Base-by-base conservation (phyloP, 2,113 vertebrate genomes). In the Stercorarius parasiticus region DNA sequence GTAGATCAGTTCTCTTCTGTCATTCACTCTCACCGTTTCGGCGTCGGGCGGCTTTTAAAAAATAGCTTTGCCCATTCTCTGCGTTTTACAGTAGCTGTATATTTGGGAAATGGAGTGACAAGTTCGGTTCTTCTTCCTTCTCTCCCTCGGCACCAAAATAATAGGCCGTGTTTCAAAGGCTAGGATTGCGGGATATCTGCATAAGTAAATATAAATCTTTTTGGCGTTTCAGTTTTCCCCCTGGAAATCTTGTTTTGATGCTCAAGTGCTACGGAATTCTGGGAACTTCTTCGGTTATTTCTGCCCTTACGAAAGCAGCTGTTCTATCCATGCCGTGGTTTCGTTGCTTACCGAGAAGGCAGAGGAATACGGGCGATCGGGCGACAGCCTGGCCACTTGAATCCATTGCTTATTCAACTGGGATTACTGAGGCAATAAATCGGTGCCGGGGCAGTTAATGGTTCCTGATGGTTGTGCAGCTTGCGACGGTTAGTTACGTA, bases 161-260 rank as follows among this genome's bases (percentile, higher is more conserved):
- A 80, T 36, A 71, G 85, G 42, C 85, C 19, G 7, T 86, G 59
- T 97, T 97, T 93, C 78, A 94, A 80, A 90, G 76, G 59, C 80
- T 82, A 55, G 88, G 82, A 74, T 76, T 64, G n/a, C 72, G 86
- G 90, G 92, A 56, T 95, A 94, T 96, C 93, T 97, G 45, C 93
- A 78, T 97, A 90, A 94, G 80, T 72, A 93, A 93, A 91, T 84
- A 95, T 94, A 98, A 97, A 97, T 98, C 92, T 98, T 91, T 20
- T 40, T 91, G 96, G 91, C 97, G 95, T 97, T 98, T 98, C 97
- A 98, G n/a, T 98, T 98, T 98, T 94, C 91, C 92, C 76, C 50
- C 40, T 93, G 90, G 82, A 96, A 97, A 96, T 95, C 78, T 95
- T 95, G 86, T 96, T 98, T 96, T 96, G 93, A 71, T 89, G 81